phyloP scores from a whole-genome alignment of 2,797 vertebrate genomes.

The Sebastes minor region DNA sequence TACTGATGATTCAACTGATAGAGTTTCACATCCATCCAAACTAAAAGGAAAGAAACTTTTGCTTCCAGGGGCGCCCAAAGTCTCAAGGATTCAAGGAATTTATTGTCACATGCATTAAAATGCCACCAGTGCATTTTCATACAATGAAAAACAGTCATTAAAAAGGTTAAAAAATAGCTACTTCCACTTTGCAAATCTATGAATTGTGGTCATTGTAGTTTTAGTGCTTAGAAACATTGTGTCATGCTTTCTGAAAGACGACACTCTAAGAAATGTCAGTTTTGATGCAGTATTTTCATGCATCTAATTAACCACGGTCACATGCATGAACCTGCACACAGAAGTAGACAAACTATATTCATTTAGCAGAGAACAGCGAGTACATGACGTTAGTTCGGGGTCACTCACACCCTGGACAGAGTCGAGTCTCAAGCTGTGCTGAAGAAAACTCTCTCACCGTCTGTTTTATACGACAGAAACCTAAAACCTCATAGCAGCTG shows the following conservation, averaged over 20 bases:
- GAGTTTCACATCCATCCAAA: neutral
- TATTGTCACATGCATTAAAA: neutral
- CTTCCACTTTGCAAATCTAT: neutral
- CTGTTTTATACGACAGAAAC: constrained; percentile 33
- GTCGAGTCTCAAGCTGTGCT: neutral
- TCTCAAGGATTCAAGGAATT: neutral
- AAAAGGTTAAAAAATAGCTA: neutral
- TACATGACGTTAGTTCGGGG: neutral
- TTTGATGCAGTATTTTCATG: neutral
- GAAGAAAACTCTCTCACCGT: constrained; percentile 11
- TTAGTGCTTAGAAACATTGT: neutral
- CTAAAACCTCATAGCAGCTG: constrained; percentile 58
- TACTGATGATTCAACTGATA: neutral
- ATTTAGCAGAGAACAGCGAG: neutral
- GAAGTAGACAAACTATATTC: neutral
- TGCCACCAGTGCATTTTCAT: neutral
- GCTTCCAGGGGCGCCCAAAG: neutral
- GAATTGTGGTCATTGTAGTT: neutral
- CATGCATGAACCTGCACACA: neutral
- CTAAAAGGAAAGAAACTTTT: no score
- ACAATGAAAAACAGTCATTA: neutral
- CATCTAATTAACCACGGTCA: neutral
- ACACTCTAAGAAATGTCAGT: neutral
- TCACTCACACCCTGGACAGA: neutral
- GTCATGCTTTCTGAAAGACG: neutral